Conservation (phyloP, 2,797 vertebrate genomes). For the Bradypus variegatus region DNA sequence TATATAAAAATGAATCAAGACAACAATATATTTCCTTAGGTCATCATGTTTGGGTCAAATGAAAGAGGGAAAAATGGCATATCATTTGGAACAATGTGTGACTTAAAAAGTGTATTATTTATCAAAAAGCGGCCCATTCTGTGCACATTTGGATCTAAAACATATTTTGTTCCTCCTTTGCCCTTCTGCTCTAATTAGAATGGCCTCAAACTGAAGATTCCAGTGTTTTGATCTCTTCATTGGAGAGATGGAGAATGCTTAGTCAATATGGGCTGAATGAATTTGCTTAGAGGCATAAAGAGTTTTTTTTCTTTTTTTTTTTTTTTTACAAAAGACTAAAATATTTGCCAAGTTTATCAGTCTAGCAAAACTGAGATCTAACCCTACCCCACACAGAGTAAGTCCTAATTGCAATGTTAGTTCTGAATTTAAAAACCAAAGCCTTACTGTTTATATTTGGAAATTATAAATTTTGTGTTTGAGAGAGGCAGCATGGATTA, state of each 20-base stretch:
- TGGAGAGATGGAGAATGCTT: neutral
- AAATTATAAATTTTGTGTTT: constrained; percentile 24
- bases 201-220: neutral
- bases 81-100: neutral
- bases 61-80: neutral
- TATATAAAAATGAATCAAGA: neutral
- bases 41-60: neutral
- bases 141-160: neutral
- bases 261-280: neutral
- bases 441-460: constrained; percentile 19
- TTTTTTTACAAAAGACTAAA: neutral
- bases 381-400: neutral
- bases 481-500: neutral
- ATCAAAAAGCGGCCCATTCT: neutral
- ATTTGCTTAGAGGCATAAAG: neutral
- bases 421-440: constrained; percentile 20
- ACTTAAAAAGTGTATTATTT: neutral
- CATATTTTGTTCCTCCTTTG: neutral
- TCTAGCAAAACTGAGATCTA: neutral
- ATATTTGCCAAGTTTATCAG: neutral
- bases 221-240: neutral
- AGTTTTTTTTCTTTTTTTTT: neutral
- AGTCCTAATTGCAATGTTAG: constrained; percentile 16
- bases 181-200: neutral
- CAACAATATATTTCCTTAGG: neutral